Conservation (phyloP, 2,888 invertebrate species). For the Sympetrum striolatum region DNA sequence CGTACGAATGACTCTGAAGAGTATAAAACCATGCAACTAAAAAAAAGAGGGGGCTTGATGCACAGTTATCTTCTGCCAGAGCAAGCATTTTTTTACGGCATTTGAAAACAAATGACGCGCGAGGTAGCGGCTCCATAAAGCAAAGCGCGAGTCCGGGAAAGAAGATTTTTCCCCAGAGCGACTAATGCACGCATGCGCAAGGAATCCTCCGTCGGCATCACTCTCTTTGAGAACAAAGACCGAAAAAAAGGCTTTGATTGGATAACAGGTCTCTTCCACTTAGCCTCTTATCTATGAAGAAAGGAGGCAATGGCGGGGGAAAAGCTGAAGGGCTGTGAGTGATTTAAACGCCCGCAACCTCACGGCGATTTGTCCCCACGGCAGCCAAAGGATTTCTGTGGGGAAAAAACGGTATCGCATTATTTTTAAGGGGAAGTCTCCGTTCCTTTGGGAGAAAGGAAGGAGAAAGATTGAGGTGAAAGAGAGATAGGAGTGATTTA, state of each 20-base stretch:
- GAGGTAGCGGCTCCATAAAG: background rate
- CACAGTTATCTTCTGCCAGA: no score
- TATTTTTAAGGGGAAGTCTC: background rate
- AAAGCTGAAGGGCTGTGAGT: background rate
- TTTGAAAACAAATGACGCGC: background rate
- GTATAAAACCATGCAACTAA: no score
- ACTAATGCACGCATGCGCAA: background rate
- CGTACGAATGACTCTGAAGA: no score
- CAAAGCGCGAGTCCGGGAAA: background rate
- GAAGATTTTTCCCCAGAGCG: background rate
- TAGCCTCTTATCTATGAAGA: background rate
- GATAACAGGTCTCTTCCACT: background rate
- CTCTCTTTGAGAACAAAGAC: background rate
- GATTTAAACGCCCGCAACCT: background rate
- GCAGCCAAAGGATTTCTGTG: background rate
- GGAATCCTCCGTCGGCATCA: background rate
- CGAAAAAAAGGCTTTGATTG: background rate
- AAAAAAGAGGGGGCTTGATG: no score
- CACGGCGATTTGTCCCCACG: background rate
- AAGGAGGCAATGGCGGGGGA: background rate
- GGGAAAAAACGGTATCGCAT: background rate
- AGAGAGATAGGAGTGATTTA: constrained; percentile 3
- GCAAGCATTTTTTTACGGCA: background rate
- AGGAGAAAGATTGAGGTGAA: background rate
- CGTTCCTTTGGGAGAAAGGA: background rate